These are phyloP conservation scores for Phoenicopterus ruber DNA, from an alignment of 2,113 vertebrate species.

Conservation along the genomic window DNA sequence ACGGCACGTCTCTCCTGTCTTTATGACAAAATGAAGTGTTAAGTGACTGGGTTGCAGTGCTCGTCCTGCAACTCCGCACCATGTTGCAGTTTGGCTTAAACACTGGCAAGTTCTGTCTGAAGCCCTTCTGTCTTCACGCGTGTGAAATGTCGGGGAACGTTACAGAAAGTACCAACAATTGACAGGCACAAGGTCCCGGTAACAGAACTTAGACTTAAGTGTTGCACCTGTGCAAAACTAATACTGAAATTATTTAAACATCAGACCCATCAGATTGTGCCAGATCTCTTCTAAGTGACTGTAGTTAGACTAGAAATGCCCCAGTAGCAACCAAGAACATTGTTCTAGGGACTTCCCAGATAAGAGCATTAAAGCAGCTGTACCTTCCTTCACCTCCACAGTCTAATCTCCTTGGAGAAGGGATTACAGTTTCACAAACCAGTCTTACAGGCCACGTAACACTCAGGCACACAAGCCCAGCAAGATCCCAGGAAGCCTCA, in stretches of 20 bases:
- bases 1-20: slow-evolving; percentile 54
- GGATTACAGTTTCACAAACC: background rate
- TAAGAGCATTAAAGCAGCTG: background rate
- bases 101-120: background rate
- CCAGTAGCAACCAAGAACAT: background rate
- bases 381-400: background rate
- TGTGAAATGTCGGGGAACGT: background rate
- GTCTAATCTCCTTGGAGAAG: background rate
- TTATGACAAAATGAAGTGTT: slow-evolving; percentile 62
- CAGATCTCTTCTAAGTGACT: background rate
- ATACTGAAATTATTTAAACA: background rate
- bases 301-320: background rate
- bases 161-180: background rate
- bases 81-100: background rate
- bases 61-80: background rate
- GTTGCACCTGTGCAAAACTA: background rate
- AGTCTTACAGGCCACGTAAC: background rate
- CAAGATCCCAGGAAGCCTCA: no score
- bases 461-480: background rate
- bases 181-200: background rate
- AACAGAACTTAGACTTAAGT: background rate
- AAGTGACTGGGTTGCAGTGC: slow-evolving; percentile 57
- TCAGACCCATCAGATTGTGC: background rate
- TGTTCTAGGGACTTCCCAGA: background rate
- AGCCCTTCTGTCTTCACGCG: background rate